phyloP scores from a whole-genome alignment of 2,797 vertebrate genomes.

The Enteromius thamalakanensis region DNA sequence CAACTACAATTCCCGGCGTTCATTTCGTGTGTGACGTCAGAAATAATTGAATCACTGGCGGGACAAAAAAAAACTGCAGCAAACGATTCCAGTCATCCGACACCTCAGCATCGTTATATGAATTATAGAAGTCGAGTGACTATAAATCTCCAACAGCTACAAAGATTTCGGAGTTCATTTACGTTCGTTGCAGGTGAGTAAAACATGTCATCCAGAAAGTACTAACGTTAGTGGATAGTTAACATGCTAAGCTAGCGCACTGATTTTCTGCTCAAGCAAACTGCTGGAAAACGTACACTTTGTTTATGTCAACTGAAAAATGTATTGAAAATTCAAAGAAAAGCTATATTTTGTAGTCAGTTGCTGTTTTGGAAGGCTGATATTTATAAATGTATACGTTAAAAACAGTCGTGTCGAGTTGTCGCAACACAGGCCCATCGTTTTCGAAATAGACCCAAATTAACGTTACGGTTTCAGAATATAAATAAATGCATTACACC shows the following conservation, averaged over 20 bases:
- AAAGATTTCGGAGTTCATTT: neutral
- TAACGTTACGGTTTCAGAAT: neutral
- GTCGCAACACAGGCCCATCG: neutral
- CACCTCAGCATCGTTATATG: neutral
- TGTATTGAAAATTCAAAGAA: neutral
- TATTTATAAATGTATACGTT: neutral
- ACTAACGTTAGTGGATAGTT: neutral
- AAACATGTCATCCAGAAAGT: neutral
- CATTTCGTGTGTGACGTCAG: neutral
- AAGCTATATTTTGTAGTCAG: neutral
- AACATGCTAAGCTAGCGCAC: slow-evolving; percentile 33
- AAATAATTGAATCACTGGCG: slow-evolving; percentile 74
- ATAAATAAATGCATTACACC: neutral
- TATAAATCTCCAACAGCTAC: neutral
- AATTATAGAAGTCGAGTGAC: neutral
- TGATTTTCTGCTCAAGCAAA: neutral
- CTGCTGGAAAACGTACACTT: neutral
- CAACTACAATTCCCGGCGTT: slow-evolving; percentile 59
- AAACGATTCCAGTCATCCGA: slow-evolving; percentile 21
- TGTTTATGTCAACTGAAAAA: neutral
- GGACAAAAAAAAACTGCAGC: slow-evolving; percentile 59
- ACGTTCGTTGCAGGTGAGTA: neutral
- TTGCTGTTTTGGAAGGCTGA: neutral
- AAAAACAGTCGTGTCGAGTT: neutral
- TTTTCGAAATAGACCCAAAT: neutral